These are phyloP conservation scores for Genyomyrus donnyi DNA, from an alignment of 2,113 vertebrate genomes.

Conservation along the genomic window DNA sequence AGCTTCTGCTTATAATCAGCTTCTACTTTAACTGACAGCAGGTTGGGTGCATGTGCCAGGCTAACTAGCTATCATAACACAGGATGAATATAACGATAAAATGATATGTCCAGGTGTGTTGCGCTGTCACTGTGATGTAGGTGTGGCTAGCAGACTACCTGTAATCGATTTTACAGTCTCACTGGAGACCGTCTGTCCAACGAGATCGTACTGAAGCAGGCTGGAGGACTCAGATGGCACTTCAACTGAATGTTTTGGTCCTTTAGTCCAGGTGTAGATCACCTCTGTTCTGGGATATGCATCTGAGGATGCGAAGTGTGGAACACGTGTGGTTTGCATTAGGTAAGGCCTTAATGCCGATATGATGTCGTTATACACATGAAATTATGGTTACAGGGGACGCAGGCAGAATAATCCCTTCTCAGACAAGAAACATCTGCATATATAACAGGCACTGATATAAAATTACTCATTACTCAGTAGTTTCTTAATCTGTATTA, in stretches of 20 bases:
- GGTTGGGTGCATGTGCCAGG: neutral
- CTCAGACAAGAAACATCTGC: neutral
- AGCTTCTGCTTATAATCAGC: neutral
- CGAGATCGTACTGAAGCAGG: conserved; percentile 93
- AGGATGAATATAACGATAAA: neutral
- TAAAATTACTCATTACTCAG: neutral
- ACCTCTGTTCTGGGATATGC: conserved; percentile 96
- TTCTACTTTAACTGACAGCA: neutral
- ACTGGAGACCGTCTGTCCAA: conserved; percentile 89
- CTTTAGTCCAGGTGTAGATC: conserved; percentile 98
- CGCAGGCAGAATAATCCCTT: neutral
- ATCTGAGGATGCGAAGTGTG: conserved; percentile 61
- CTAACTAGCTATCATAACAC: neutral
- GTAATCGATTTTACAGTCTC: conserved; percentile 96
- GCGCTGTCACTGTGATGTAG: neutral
- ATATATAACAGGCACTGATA: neutral
- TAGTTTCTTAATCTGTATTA: neutral
- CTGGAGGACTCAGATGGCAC: conserved; percentile 95
- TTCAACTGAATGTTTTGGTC: conserved; percentile 89
- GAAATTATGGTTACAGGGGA: neutral
- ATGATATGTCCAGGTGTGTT: neutral
- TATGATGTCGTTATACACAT: neutral
- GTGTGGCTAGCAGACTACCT: conserved; percentile 54
- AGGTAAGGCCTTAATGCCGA: neutral
- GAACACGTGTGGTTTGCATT: neutral